phyloP scores from a whole-genome alignment of 2,797 vertebrate genomes.

The Phrynocephalus forsythii region DNA sequence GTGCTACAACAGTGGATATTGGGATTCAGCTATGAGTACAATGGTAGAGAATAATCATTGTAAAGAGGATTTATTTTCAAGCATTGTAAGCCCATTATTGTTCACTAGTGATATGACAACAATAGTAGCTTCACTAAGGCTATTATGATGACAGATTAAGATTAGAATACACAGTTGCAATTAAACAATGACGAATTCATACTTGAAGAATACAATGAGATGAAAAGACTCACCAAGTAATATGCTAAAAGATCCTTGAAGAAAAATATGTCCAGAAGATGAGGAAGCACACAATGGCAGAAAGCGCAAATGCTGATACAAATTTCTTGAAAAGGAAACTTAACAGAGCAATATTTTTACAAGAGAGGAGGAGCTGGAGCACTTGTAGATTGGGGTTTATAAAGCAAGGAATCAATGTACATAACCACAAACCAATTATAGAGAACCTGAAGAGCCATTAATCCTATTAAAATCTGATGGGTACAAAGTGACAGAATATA shows the following conservation, averaged over 20 bases:
- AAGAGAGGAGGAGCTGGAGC: background rate
- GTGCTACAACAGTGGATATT: background rate
- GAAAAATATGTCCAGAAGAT: background rate
- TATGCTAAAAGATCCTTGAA: background rate
- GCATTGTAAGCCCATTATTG: background rate
- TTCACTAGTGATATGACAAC: conserved; percentile 4
- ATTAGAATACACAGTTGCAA: conserved; percentile 1
- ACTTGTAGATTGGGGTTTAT: background rate
- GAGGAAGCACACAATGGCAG: background rate
- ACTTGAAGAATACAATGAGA: background rate
- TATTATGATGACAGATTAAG: conserved; percentile 16
- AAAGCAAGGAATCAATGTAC: background rate
- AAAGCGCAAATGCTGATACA: background rate
- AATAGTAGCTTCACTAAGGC: background rate
- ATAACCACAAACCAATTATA: background rate
- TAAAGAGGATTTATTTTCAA: conserved; percentile 27
- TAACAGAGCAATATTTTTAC: background rate
- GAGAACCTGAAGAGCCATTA: conserved; percentile 60
- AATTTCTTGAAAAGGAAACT: background rate
- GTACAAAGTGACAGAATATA: conserved; percentile 59
- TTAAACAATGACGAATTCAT: background rate
- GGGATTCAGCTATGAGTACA: background rate
- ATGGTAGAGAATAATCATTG: background rate
- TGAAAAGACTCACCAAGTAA: background rate
- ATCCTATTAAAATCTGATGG: conserved; percentile 56